These are phyloP conservation scores for Catajapyx aquilonaris DNA, from an alignment of 1,140 invertebrate species.

Conservation along the genomic window DNA sequence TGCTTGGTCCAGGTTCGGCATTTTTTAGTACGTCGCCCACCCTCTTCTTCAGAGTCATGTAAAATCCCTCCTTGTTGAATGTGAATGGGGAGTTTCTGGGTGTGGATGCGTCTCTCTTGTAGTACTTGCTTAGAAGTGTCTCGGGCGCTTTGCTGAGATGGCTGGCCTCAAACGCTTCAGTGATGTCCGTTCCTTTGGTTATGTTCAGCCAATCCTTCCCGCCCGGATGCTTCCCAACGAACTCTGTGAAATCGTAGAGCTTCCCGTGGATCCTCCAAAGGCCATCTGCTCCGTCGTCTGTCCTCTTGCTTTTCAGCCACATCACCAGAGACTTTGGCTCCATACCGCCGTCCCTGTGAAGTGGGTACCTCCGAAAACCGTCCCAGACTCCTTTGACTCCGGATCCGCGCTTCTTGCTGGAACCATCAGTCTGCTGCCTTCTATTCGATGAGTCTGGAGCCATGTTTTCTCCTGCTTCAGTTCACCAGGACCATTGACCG, in stretches of 20 bases:
- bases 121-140: conserved; percentile 11
- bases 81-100: conserved; percentile 12
- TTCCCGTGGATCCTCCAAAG: conserved; percentile 17
- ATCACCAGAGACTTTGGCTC: neutral
- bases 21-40: conserved; percentile 11
- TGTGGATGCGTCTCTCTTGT: conserved; percentile 7
- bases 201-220: conserved; percentile 14
- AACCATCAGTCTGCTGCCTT: no score
- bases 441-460: no score
- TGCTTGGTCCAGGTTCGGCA: neutral
- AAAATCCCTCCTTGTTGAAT: conserved; percentile 12
- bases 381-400: conserved; percentile 19
- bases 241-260: conserved; percentile 15
- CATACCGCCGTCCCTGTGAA: neutral
- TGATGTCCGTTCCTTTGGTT: conserved; percentile 16
- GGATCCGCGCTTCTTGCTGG: no score
- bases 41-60: conserved; percentile 10
- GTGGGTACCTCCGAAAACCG: conserved; percentile 5
- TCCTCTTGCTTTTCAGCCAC: conserved; percentile 11
- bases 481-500: no score
- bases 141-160: conserved; percentile 12
- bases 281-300: conserved; percentile 13
- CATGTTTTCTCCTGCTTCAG: no score
- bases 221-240: conserved; percentile 16
- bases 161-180: conserved; percentile 15